Percentiles rank a stretch among this genome's conserved stretches.
These are phyloP conservation scores for Eilema sororculum DNA, from an alignment of 2,888 invertebrate species.

Conservation along the genomic window DNA sequence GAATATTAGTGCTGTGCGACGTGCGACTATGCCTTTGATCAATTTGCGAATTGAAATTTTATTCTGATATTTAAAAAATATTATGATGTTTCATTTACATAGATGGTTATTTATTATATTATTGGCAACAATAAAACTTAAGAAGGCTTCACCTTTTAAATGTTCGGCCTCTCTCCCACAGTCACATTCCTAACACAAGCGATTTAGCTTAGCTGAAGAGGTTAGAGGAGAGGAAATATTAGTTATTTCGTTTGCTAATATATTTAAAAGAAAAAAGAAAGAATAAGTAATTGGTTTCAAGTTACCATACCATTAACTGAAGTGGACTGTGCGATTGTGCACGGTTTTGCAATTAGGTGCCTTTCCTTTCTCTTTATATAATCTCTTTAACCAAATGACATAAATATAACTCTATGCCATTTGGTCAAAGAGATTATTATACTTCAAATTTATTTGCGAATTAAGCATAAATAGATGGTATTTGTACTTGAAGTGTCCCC, in stretches of 20 bases:
- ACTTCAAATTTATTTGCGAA: neutral
- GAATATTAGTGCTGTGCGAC: neutral
- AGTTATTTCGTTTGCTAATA: too few species aligned
- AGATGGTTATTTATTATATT: neutral
- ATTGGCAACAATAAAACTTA: neutral
- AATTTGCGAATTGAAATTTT: neutral
- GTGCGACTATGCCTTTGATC: conserved; percentile 1
- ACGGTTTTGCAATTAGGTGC: neutral
- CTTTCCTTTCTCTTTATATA: too few species aligned
- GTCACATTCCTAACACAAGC: too few species aligned
- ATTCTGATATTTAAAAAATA: neutral
- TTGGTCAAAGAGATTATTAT: too few species aligned
- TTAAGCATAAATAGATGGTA: neutral
- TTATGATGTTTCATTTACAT: neutral
- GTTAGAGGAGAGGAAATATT: too few species aligned
- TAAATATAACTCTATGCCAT: neutral
- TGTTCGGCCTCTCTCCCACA: too few species aligned
- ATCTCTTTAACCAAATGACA: too few species aligned
- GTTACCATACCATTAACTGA: too few species aligned
- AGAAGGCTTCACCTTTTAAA: neutral
- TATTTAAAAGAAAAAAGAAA: too few species aligned
- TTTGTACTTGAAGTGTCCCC: too few species aligned
- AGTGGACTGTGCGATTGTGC: neutral
- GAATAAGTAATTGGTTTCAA: too few species aligned
- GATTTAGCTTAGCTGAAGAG: too few species aligned